phyloP scores from a whole-genome alignment of 2,888 invertebrate species.

The Globia sparganii region DNA sequence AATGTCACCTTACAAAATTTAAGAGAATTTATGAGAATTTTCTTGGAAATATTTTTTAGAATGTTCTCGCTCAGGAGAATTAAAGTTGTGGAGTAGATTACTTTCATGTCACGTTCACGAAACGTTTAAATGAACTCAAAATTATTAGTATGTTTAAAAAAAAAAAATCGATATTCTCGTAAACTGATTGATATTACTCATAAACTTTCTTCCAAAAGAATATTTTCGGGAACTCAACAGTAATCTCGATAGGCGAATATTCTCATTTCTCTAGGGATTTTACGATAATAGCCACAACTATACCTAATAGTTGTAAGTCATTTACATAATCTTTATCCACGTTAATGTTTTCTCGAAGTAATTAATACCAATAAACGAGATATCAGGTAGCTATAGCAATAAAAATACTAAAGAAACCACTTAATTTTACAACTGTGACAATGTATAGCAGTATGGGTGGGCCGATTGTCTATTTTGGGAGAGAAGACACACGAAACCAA shows the following conservation, averaged over 20 bases:
- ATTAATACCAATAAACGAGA: constrained; percentile 73
- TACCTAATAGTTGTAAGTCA: constrained; percentile 34
- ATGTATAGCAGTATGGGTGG: constrained; percentile 84
- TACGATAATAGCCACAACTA: not conserved
- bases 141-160: too few species aligned
- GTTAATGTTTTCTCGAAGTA: constrained; percentile 65
- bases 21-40: not conserved
- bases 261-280: not conserved
- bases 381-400: constrained; percentile 78
- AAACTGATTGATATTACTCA: too few species aligned
- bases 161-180: too few species aligned
- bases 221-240: not conserved
- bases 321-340: constrained; percentile 62
- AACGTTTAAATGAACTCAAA: not conserved
- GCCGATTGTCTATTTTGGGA: constrained; percentile 83
- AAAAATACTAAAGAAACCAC: constrained; percentile 78
- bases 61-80: not conserved
- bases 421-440: constrained; percentile 82
- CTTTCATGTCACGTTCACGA: not conserved
- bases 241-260: not conserved
- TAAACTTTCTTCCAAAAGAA: not conserved
- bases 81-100: not conserved
- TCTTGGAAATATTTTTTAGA: too few species aligned
- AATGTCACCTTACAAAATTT: not conserved
- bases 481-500: constrained; percentile 80